Percentiles rank a stretch among this genome's conserved stretches.
Conservation (phyloP, 2,888 invertebrate species). For the Meliscaeva auricollis region DNA sequence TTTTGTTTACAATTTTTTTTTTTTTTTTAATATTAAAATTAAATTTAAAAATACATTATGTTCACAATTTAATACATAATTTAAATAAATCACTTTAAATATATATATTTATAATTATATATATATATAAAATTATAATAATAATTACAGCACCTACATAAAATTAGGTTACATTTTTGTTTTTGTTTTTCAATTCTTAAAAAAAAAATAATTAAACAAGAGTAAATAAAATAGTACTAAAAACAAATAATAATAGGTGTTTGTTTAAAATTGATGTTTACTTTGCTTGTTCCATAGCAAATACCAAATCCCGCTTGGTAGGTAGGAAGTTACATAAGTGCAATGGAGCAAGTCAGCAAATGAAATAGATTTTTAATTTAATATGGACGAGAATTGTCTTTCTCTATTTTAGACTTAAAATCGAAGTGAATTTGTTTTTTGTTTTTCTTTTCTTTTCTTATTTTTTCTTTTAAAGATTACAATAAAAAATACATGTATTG, state of each 20-base stretch:
- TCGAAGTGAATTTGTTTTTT: constrained; percentile 40
- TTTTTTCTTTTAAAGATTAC: constrained; percentile 40
- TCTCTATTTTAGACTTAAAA: constrained; percentile 33
- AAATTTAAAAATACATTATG: constrained; percentile 73
- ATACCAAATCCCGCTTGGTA: constrained; percentile 67
- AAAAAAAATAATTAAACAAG: constrained; percentile 39
- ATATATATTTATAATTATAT: constrained; percentile 61
- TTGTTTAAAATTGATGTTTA: constrained; percentile 23
- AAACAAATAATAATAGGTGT: constrained; percentile 28
- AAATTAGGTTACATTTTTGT: constrained; percentile 66
- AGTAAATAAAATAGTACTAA: constrained; percentile 29
- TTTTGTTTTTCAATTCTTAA: constrained; percentile 38
- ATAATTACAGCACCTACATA: constrained; percentile 76
- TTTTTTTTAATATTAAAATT: constrained; percentile 52
- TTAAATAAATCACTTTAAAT: constrained; percentile 73
- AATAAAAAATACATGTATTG: constrained; percentile 55
- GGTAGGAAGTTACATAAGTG: constrained; percentile 27
- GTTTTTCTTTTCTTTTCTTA: constrained; percentile 22
- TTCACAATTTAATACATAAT: constrained; percentile 75
- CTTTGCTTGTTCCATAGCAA: constrained; percentile 48
- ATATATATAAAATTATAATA: constrained; percentile 69
- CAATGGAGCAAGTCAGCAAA: constrained; percentile 1
- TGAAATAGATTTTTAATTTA: constrained; percentile 40
- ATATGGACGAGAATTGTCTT: constrained; percentile 45
- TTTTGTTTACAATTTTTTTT: constrained; percentile 51